Percentiles rank a stretch among this genome's conserved stretches.
phyloP scores from a whole-genome alignment of 2,113 vertebrate genomes.

The Python bivittatus region DNA sequence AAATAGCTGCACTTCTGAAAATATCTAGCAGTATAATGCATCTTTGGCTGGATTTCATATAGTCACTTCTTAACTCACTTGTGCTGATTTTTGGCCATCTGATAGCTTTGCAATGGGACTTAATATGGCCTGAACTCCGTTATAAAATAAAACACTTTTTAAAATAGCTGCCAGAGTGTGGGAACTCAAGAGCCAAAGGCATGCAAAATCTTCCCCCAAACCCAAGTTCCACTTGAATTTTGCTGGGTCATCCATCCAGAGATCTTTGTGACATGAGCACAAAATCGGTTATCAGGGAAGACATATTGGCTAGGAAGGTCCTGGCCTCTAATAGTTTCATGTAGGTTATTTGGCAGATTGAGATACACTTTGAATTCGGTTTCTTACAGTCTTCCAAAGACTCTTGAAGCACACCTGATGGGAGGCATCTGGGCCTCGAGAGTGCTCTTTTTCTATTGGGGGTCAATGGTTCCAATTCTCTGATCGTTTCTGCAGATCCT shows the following conservation, averaged over 20 bases:
- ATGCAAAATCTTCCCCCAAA: background rate
- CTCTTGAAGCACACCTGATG: slow-evolving; percentile 22
- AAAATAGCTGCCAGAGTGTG: background rate
- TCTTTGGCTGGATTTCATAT: slow-evolving; percentile 14
- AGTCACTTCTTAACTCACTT: background rate
- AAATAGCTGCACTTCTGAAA: slow-evolving; percentile 6
- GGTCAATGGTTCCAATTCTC: background rate
- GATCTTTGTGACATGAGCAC: background rate
- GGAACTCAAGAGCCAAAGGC: background rate
- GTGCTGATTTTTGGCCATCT: background rate
- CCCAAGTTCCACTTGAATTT: background rate
- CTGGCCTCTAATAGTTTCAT: background rate
- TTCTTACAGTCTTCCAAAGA: slow-evolving; percentile 7
- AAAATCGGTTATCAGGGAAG: slow-evolving; percentile 2
- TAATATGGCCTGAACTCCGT: background rate
- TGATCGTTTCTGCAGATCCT: background rate
- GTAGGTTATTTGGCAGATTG: background rate
- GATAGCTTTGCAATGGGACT: background rate
- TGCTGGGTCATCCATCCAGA: background rate
- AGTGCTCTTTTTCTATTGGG: slow-evolving; percentile 50
- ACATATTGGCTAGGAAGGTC: background rate
- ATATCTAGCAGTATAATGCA: background rate
- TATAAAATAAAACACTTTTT: background rate
- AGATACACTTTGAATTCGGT: slow-evolving; percentile 31
- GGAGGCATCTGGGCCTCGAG: slow-evolving; percentile 35